Percentiles rank a stretch among this genome's conserved stretches.
phyloP scores from a whole-genome alignment of 2,797 vertebrate genomes.

The Euthynnus affinis region DNA sequence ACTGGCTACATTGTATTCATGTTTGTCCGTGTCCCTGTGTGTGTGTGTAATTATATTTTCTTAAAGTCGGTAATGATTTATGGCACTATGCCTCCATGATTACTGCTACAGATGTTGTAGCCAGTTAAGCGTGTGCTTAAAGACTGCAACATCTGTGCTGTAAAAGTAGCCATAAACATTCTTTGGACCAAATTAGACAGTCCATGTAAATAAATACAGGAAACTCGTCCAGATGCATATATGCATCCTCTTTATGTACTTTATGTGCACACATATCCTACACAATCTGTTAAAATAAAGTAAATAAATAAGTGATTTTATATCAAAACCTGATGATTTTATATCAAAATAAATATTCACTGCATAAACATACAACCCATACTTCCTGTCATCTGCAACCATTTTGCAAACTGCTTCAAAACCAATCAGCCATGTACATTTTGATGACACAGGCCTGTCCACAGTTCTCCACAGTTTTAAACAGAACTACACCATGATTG shows the following conservation, averaged over 20 bases:
- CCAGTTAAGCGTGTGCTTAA: constrained; percentile 37
- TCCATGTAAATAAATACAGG: constrained; percentile 59
- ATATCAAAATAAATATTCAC: constrained; percentile 26
- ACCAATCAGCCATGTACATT: constrained; percentile 22
- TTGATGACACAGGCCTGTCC: constrained; percentile 2
- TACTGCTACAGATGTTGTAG: constrained; percentile 46
- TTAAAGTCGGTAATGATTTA: constrained; percentile 43
- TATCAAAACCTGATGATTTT: constrained; percentile 16
- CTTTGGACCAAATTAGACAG: constrained; percentile 28
- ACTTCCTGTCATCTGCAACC: constrained; percentile 48
- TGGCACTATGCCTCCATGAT: constrained; percentile 21
- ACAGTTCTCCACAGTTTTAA: background rate
- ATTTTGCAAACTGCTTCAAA: constrained; percentile 37
- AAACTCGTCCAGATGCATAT: constrained; percentile 12
- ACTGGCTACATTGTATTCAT: constrained; percentile 14
- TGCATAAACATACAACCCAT: too few relatives aligned
- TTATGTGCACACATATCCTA: background rate
- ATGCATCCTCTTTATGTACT: background rate
- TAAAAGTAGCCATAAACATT: constrained; percentile 50
- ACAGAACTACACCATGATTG: background rate
- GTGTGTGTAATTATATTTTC: constrained; percentile 28
- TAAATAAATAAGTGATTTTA: background rate
- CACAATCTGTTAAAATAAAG: constrained; percentile 1
- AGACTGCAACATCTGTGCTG: constrained; percentile 57
- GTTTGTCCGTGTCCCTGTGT: background rate